Evolutionary conservation across 1,140 invertebrate genomes (phyloP).

Genomic region (Stegodyphus mimosarum): DNA sequence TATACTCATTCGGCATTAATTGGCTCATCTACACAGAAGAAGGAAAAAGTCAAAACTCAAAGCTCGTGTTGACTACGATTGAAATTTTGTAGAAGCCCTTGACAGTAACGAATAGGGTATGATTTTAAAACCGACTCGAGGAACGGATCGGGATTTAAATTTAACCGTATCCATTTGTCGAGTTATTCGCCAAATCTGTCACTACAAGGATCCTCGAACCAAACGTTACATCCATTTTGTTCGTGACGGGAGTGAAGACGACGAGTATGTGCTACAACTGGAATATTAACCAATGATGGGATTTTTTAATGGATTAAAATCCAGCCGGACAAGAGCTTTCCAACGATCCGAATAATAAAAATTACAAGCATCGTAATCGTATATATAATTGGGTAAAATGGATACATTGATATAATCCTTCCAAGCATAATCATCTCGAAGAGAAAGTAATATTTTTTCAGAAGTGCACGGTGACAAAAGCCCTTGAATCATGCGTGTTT

Average conservation of each 20-base stretch:
- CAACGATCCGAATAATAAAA: neutral
- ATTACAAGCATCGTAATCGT: neutral
- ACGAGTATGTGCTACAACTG: neutral
- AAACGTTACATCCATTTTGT: neutral
- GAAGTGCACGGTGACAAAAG: neutral
- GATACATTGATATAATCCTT: no score
- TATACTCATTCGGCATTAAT: no score
- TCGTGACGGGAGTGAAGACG: neutral
- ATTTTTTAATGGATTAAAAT: slow-evolving; percentile 38
- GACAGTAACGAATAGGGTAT: neutral
- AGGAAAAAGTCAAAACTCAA: no score
- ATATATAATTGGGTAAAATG: neutral
- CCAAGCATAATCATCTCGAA: neutral
- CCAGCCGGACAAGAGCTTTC: neutral
- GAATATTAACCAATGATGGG: slow-evolving; percentile 6
- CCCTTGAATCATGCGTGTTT: neutral
- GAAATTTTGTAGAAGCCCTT: neutral
- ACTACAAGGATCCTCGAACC: neutral
- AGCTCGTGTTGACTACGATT: no score
- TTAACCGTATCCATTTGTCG: neutral
- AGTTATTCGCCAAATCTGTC: neutral
- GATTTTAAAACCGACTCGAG: neutral
- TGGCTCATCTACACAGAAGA: no score
- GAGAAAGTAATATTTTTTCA: neutral
- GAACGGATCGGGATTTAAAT: neutral